These are phyloP conservation scores for Rhodophaea formosa DNA, from an alignment of 2,888 invertebrate species.

Conservation along the genomic window DNA sequence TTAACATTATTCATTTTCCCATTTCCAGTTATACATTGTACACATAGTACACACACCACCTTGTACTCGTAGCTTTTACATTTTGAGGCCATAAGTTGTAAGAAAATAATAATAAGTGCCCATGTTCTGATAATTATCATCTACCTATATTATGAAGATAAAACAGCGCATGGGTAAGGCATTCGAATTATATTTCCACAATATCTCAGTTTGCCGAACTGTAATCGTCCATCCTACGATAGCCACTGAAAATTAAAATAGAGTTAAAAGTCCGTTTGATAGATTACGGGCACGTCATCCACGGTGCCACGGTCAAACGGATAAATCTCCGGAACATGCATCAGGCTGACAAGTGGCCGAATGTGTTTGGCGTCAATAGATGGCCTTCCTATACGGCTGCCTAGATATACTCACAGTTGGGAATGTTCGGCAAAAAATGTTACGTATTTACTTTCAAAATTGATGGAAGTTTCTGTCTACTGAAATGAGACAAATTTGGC, in stretches of 20 bases:
- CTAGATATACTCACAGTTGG: conserved; percentile 1
- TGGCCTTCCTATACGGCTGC: conserved; percentile 36
- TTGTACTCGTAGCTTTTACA: too few species aligned
- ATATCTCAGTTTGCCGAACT: too few species aligned
- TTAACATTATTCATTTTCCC: too few species aligned
- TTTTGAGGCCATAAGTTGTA: too few species aligned
- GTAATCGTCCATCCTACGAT: background rate
- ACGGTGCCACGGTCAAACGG: conserved; percentile 43
- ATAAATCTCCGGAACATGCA: conserved; percentile 52
- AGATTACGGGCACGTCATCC: conserved; percentile 33
- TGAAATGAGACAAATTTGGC: background rate
- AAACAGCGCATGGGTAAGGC: too few species aligned
- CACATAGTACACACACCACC: too few species aligned
- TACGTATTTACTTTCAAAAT: background rate
- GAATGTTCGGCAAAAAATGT: background rate
- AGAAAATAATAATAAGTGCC: too few species aligned
- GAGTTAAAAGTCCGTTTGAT: conserved; percentile 33
- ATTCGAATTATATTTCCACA: too few species aligned
- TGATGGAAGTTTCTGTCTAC: background rate
- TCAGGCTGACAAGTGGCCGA: conserved; percentile 49
- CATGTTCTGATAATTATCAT: too few species aligned
- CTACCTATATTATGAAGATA: too few species aligned
- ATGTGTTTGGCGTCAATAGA: conserved; percentile 56
- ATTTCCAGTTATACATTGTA: too few species aligned
- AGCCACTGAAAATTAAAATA: conserved; percentile 23